Evolutionary conservation across 2,113 vertebrate species (phyloP).

Genomic region (Megaceryle maxima): DNA sequence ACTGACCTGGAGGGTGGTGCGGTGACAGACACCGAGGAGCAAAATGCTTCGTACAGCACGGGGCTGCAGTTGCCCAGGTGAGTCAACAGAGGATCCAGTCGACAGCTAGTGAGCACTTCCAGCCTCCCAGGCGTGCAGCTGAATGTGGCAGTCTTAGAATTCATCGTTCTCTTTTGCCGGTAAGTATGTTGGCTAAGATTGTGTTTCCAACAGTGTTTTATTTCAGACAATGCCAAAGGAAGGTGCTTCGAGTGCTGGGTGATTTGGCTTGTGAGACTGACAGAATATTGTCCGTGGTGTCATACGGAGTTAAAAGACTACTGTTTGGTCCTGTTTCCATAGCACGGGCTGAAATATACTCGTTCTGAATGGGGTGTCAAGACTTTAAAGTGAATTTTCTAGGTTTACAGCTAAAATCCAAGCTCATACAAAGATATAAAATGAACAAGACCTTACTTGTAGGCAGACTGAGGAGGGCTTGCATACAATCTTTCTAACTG

Average conservation of each 20-base stretch:
- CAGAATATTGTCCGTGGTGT: not conserved
- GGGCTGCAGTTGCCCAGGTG: not conserved
- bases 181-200: not conserved
- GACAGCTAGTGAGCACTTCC: not conserved
- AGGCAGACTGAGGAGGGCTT: not conserved
- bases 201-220: not conserved
- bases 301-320: not conserved
- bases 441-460: not conserved
- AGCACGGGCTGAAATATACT: not conserved
- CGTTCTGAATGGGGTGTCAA: not conserved
- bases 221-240: not conserved
- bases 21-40: accelerated
- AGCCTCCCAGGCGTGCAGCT: accelerated
- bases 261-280: not conserved
- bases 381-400: not conserved
- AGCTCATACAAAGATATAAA: not conserved
- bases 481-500: not conserved
- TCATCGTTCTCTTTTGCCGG: not conserved
- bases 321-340: not conserved
- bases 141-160: too few relatives aligned
- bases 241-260: not conserved
- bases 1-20: accelerated
- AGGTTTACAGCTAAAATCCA: not conserved
- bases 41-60: accelerated
- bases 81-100: not conserved